Conservation (phyloP, 2,888 invertebrate genomes). For the Aleiodes leptofemur region DNA sequence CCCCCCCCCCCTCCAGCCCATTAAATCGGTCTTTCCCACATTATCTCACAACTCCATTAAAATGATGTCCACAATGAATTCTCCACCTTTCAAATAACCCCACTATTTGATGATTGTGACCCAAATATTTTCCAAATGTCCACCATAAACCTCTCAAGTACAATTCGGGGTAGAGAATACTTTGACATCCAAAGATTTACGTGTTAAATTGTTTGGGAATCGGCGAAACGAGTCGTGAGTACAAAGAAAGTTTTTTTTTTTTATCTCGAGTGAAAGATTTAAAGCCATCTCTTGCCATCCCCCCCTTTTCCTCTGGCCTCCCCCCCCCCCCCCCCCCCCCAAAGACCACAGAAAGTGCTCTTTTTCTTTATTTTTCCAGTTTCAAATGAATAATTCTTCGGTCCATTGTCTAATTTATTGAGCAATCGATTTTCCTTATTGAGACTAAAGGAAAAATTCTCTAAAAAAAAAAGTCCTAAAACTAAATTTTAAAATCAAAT, state of each 20-base stretch:
- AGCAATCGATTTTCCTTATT: not conserved
- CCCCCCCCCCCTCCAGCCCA: too few relatives aligned
- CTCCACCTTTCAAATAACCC: too few relatives aligned
- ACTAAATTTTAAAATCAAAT: slow-evolving; percentile 5
- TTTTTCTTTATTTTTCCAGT: not conserved
- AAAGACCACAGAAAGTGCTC: not conserved
- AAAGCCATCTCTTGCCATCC: slow-evolving; percentile 16
- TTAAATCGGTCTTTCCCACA: too few relatives aligned
- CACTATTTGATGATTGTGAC: too few relatives aligned
- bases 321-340: too few relatives aligned
- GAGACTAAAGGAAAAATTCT: not conserved
- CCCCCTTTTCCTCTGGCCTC: not conserved
- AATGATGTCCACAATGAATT: too few relatives aligned
- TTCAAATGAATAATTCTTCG: not conserved
- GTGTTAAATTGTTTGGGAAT: slow-evolving; percentile 25
- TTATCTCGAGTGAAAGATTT: slow-evolving; percentile 30
- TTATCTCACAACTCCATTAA: too few relatives aligned
- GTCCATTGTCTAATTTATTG: slow-evolving; percentile 11
- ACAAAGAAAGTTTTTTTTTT: not conserved
- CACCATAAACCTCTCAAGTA: too few relatives aligned
- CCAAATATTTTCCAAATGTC: too few relatives aligned
- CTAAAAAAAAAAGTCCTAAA: not conserved
- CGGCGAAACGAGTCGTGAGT: not conserved
- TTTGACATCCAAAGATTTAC: slow-evolving; percentile 39
- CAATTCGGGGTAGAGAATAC: not conserved